Conservation (phyloP, 1,140 invertebrate species). For the Pseudomyrmex cubaensis region DNA sequence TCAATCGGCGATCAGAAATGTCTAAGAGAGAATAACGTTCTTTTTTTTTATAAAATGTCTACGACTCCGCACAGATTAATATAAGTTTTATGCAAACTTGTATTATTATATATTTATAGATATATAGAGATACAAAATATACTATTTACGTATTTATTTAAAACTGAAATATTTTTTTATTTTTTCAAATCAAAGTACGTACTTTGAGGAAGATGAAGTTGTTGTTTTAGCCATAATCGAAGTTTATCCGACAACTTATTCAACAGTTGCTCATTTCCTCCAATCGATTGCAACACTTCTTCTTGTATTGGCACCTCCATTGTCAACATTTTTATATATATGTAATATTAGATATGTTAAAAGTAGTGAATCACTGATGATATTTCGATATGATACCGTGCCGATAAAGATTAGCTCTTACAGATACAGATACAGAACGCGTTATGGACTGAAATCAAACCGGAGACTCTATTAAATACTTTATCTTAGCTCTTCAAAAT, state of each 20-base stretch:
- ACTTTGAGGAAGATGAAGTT: conserved; percentile 15
- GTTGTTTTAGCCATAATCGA: not conserved
- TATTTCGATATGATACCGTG: too few relatives aligned
- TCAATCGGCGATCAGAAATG: not conserved
- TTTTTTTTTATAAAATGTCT: not conserved
- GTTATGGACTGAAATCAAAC: too few relatives aligned
- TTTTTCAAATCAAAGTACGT: not conserved
- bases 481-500: too few relatives aligned
- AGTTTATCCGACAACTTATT: not conserved
- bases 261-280: not conserved
- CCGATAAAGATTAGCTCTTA: too few relatives aligned
- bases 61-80: not conserved
- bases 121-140: not conserved
- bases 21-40: not conserved
- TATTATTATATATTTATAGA: not conserved
- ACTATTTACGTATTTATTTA: not conserved
- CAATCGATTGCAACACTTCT: not conserved
- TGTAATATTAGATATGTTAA: too few relatives aligned
- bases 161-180: not conserved
- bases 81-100: not conserved
- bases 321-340: not conserved
- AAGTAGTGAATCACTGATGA: too few relatives aligned
- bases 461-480: too few relatives aligned
- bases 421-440: too few relatives aligned
- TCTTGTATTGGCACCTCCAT: not conserved